Evolutionary conservation across 2,888 invertebrate species (phyloP).

Genomic region (Bellardia bayeri): DNA sequence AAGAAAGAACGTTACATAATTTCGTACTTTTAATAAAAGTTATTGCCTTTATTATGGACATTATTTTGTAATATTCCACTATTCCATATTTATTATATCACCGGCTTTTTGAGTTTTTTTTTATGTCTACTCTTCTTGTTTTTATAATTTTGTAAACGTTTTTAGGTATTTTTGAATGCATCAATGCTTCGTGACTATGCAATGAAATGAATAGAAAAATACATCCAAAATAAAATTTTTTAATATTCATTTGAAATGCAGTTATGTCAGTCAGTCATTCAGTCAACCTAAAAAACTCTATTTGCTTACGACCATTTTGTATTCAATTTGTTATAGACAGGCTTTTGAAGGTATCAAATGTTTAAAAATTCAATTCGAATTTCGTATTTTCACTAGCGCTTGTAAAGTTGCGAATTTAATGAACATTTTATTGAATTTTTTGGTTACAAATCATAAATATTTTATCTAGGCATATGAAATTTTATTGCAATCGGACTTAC

Average conservation of each 20-base stretch:
- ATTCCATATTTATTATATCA: conserved; percentile 18
- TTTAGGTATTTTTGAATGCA: conserved; percentile 39
- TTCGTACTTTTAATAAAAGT: too few species aligned
- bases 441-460: too few species aligned
- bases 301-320: conserved; percentile 16
- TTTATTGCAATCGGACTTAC: too few species aligned
- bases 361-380: background rate
- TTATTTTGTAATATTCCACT: conserved; percentile 8
- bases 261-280: conserved; percentile 58
- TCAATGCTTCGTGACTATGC: conserved; percentile 41
- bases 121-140: background rate
- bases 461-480: too few species aligned
- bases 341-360: background rate
- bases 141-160: background rate
- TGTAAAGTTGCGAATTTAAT: too few species aligned
- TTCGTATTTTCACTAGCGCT: too few species aligned
- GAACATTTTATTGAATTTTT: too few species aligned
- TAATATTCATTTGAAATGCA: conserved; percentile 49
- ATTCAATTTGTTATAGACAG: background rate
- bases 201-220: background rate
- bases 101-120: background rate
- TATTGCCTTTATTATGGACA: background rate
- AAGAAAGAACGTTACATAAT: too few species aligned
- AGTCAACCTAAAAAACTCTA: conserved; percentile 43
- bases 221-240: background rate